Evolutionary conservation across 53 echinoderm and acorn worm genomes (phyloP), one percentile per base, ranked within the genome.

Genomic region (Henricia sp.): DNA sequence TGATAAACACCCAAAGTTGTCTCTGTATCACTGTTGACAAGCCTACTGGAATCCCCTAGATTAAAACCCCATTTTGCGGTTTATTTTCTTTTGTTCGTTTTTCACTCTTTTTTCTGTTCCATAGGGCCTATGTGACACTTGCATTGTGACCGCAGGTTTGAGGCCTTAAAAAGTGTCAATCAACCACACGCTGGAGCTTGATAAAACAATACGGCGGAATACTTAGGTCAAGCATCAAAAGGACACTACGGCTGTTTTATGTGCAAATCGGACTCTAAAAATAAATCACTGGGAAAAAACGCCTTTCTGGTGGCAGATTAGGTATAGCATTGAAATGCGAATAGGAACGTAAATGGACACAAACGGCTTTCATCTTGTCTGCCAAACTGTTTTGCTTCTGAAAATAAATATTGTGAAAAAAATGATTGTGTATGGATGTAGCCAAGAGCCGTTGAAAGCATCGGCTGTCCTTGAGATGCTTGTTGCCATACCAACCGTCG

Each of bases 181-280:
- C 80, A 80, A 62, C 63, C 46, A 6, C 60, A 29, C 30, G 29
- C 44, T 13, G 6, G 46, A 10, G 64, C 46, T 46, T 64, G 64
- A 34, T 36, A 24, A 78, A 80, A 50, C 64, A 80, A 80, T 62
- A 80, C 64, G 64, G 80, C 80, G 2, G 50, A 62, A 20, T 21
- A 62, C 11, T 63, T 62, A 80, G 46, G 80, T 62, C 21, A 30
- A 21, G 2, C 63, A 60, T 64, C 80, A 64, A 57, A 46, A 44
- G 33, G 9, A 44, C 11, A 32, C 28, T 20, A 80, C 80, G 80
- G 80, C 80, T 44, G 80, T 80, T 80, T 44, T 23, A 37, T 35
- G 29, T 1, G n/a, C 0, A 60, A 30, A 17, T 30, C 14, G 16
- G 33, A 33, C 33, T 60, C 1, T 8, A 34, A 32, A 60, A 27